Conservation (phyloP, 2,113 vertebrate genomes). For the Lepus americanus region DNA sequence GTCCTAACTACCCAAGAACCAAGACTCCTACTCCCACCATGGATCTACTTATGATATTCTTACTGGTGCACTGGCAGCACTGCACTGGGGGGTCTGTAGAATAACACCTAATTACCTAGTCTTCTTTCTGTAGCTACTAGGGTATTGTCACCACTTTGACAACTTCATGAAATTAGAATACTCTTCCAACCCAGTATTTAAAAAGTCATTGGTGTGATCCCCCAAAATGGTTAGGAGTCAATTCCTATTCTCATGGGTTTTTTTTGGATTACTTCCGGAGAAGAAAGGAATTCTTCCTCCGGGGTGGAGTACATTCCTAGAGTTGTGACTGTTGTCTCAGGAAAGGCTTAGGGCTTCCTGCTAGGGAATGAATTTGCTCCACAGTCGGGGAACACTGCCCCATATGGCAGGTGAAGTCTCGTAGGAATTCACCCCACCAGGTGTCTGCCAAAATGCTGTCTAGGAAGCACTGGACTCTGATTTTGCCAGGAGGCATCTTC, state of each 20-base stretch:
- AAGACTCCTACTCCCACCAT: neutral
- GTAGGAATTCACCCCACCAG: slow-evolving; percentile 17
- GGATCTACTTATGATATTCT: neutral
- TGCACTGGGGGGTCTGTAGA: no score
- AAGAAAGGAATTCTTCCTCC: neutral
- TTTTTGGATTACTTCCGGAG: slow-evolving; percentile 33
- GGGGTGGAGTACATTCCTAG: slow-evolving; percentile 2
- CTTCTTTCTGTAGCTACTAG: neutral
- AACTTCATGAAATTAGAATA: slow-evolving; percentile 18
- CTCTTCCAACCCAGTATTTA: neutral
- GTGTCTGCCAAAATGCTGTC: slow-evolving; percentile 25
- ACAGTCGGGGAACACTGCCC: neutral
- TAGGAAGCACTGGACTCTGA: neutral
- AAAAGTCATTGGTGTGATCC: neutral
- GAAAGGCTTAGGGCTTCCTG: slow-evolving; percentile 33
- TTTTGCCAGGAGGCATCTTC: neutral
- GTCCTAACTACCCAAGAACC: neutral
- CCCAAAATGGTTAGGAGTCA: neutral
- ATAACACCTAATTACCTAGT: neutral
- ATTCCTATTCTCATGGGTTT: neutral
- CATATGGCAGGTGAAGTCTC: accelerated
- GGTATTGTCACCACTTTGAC: neutral
- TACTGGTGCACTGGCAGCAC: neutral
- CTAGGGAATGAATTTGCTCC: neutral
- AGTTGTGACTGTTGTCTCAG: slow-evolving; percentile 38